phyloP scores from a whole-genome alignment of 1,140 invertebrate genomes.

The Calephelis virginiensis region DNA sequence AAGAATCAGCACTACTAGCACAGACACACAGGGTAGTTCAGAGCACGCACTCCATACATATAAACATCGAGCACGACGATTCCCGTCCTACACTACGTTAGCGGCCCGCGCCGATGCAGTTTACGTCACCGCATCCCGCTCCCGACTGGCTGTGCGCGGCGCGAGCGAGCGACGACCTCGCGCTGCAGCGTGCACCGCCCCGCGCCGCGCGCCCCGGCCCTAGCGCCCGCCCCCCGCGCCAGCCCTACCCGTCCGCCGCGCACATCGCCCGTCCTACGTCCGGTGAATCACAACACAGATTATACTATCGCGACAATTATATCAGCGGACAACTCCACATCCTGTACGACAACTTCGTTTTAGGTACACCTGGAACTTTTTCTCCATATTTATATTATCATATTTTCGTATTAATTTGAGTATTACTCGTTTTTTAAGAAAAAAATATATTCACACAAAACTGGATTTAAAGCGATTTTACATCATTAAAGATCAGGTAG shows the following conservation, averaged over 20 bases:
- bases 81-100: slow-evolving; percentile 74
- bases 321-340: slow-evolving; percentile 34
- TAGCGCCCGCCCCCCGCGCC: slow-evolving; percentile 42
- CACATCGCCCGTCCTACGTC: slow-evolving; percentile 60
- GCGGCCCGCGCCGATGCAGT: slow-evolving; percentile 74
- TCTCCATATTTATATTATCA: too few relatives aligned
- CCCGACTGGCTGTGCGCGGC: slow-evolving; percentile 65
- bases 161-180: slow-evolving; percentile 74
- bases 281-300: slow-evolving; percentile 63
- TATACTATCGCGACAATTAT: slow-evolving; percentile 33
- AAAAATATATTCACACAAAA: slow-evolving; percentile 18
- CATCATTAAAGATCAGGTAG: background rate
- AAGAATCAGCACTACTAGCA: slow-evolving; percentile 57
- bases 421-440: slow-evolving; percentile 9
- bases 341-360: slow-evolving; percentile 23
- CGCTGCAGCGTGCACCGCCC: slow-evolving; percentile 70
- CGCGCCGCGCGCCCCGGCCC: slow-evolving; percentile 45
- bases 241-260: slow-evolving; percentile 33
- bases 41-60: slow-evolving; percentile 60
- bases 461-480: background rate
- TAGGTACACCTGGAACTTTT: slow-evolving; percentile 8
- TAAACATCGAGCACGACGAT: slow-evolving; percentile 55
- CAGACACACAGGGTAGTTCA: slow-evolving; percentile 57
- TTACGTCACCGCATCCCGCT: slow-evolving; percentile 78
- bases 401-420: too few relatives aligned